Evolutionary conservation across 1,140 invertebrate genomes (phyloP), one percentile per base, ranked within the genome.

Genomic region (Drosophila murphyi): DNA sequence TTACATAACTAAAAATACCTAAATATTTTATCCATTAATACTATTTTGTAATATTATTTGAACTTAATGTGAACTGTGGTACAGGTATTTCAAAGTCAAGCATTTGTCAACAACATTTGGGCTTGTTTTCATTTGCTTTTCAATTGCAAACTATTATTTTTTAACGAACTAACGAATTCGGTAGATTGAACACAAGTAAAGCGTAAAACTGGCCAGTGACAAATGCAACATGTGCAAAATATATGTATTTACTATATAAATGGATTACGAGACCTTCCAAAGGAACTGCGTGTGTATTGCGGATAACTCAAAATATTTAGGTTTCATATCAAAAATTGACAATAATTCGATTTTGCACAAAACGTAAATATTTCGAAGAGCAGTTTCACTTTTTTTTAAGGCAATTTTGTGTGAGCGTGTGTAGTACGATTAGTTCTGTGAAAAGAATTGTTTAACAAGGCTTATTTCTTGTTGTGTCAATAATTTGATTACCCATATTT

Each of bases 111-210:
- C 3, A 20, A 12, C 2, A 71, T 10, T 48, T 28, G 6, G 34
- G n/a, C 50, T 51, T 83, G 43, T 67, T 77, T 81, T 72, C 60
- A 35, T 60, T 45, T 41, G 28, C 68, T 52, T 43, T 54, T 52
- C 31, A 73, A 65, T 64, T 71, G 65, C 55, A 83, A 83, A 78
- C 75, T 78, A 82, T 79, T 87, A 78, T 87, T 87, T 86, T 88
- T 86, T 86, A 87, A 87, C 83, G 83, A 88, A 88, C 76, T 80
- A 77, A 82, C 80, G 79, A 77, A 64, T 82, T 76, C 72, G 67
- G 69, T 80, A 88, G 83, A 88, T 87, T 87, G 80, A 77, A 88
- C 83, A 80, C 72, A 69, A 88, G 82, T 80, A 88, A 88, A 75
- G 69, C 72, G 72, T 50, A 51, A 60, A 68, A 77, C 37, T 52